These are phyloP conservation scores for Drosophila infuscata DNA, from an alignment of 2,888 invertebrate genomes.

Conservation along the genomic window DNA sequence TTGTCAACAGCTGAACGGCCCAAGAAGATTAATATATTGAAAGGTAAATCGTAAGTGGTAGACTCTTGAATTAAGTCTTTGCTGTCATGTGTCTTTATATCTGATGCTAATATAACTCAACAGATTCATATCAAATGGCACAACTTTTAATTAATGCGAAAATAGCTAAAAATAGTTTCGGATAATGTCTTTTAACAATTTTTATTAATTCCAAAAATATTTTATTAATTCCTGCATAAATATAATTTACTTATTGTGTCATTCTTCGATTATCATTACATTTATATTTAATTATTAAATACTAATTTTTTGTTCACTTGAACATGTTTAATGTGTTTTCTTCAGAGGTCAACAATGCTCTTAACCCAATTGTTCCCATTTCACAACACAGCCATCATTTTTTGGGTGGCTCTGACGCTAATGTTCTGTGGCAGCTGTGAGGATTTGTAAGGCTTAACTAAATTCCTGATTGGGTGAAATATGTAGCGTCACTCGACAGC, in stretches of 20 bases:
- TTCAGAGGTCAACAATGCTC: conserved; percentile 32
- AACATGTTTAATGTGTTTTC: background rate
- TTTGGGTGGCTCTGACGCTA: conserved; percentile 1
- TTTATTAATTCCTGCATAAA: background rate
- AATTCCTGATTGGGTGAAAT: conserved; percentile 59
- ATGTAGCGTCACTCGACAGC: conserved; percentile 52
- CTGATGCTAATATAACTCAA: background rate
- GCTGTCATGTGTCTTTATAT: background rate
- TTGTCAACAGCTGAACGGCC: conserved; percentile 55
- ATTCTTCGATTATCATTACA: background rate
- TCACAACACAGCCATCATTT: background rate
- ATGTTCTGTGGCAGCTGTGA: conserved; percentile 51
- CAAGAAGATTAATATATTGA: conserved; percentile 16
- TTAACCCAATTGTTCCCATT: conserved; percentile 5
- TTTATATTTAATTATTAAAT: background rate
- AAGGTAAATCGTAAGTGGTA: conserved; percentile 14
- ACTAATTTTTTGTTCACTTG: background rate
- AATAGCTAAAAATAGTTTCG: background rate
- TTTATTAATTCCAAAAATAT: background rate
- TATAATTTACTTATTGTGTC: background rate
- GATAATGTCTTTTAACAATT: background rate
- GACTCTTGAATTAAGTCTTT: background rate
- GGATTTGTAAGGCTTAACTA: conserved; percentile 66
- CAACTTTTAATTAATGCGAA: background rate
- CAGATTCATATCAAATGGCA: background rate